phyloP scores from a whole-genome alignment of 2,113 vertebrate species.

The Romanogobio albipinnatus region DNA sequence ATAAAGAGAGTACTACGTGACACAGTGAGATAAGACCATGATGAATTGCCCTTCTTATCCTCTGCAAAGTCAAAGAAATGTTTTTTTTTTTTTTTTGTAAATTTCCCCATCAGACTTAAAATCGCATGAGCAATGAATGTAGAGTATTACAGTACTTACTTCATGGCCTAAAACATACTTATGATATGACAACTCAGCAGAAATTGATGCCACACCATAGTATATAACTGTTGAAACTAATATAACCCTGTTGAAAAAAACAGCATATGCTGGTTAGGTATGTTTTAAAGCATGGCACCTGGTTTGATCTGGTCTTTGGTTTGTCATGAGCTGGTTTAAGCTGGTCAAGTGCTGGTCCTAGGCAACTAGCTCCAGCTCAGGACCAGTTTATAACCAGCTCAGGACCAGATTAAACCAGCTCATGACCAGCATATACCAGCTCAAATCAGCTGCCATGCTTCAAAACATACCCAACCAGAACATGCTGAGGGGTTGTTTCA shows the following conservation, averaged over 20 bases:
- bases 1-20: conserved; percentile 76
- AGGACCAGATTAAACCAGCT: no score
- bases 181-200: not conserved
- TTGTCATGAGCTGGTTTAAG: no score
- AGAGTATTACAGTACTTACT: not conserved
- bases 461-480: no score
- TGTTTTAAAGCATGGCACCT: no score
- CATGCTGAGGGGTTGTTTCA: no score
- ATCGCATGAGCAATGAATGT: conserved; percentile 9
- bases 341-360: no score
- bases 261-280: not conserved
- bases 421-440: no score
- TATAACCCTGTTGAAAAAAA: no score
- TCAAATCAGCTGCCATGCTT: no score
- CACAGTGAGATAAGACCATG: conserved; percentile 73
- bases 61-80: conserved; percentile 73
- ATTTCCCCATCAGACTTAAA: conserved; percentile 21
- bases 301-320: no score
- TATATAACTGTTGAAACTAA: not conserved
- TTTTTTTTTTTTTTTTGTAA: not conserved
- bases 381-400: no score
- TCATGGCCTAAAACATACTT: not conserved
- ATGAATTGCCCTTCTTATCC: conserved; percentile 68
- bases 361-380: no score
- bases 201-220: not conserved